Evolutionary conservation across 2,113 vertebrate genomes (phyloP), one percentile per base, ranked within the genome.

Genomic region (Leucosticte australis): DNA sequence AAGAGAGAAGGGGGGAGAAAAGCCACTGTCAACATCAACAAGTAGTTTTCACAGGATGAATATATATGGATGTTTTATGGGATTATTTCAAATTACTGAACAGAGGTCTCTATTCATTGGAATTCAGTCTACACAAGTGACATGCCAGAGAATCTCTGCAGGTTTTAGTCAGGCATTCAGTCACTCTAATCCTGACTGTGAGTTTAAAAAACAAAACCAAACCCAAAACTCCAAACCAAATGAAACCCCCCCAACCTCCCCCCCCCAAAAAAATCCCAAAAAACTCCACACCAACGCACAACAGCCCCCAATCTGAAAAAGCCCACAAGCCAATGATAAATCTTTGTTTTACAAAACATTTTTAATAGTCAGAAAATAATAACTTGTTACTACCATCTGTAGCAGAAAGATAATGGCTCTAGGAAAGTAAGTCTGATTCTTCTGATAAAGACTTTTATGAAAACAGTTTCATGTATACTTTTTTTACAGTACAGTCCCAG

Each of bases 61-160:
- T 93, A 93, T 56, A 94, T 69, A 94, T 83, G 70, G 81, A 93
- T 82, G 80, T 37, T 94, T 96, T 89, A 82, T 59, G 44, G 83
- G 89, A 93, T 93, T 97, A 96, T 88, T 89, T 94, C 46, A 90
- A 95, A 93, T 82, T 82, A 89, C 92, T 68, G 56, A 94, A 92
- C 56, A 94, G 90, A 88, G 39, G 78, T 89, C 82, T 90, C 87
- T 80, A 90, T 93, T 95, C 87, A 95, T 30, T 59, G 71, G 70
- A 80, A 86, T 90, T 83, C 68, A 83, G 71, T 22, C 60, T 52
- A 70, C 74, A 62, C 49, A 89, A 95, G 56, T 57, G 84, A 94
- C 70, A 85, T 85, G 68, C 57, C 69, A 87, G 47, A 53, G 70
- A 96, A 92, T 50, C 90, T 92, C 75, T 53, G 47, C 71, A 80